Base-by-base conservation (phyloP, 2,113 vertebrate genomes). In the Verasper variegatus region DNA sequence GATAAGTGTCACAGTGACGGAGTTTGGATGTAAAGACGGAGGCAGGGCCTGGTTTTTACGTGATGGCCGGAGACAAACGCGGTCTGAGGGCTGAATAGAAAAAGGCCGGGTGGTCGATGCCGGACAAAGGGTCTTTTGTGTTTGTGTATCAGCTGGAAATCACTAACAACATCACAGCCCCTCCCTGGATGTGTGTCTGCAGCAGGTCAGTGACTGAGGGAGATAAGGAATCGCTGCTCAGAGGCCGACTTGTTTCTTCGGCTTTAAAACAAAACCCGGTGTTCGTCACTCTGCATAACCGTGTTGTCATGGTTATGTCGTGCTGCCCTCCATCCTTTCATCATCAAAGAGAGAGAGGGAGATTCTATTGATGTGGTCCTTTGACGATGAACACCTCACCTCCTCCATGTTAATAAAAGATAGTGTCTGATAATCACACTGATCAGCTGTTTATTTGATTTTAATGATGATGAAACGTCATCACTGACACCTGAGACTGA, bases 81-180 rank as follows among this genome's bases (percentile, higher is more conserved):
- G 15, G 69, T 55, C 63, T 13, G 51, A 61, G 71, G 74, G 64
- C 35, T 72, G 83, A 86, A 81, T 75, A 59, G 77, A 37, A 68
- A 10, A 58, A 49, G 59, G 71, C 71, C 67, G 82, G 78, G 85
- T 64, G 77, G 71, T 75, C 40, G 74, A 75, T 21, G 66, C 74
- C 84, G 74, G 74, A 86, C 83, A 90, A 81, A 89, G 79, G 72
- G 17, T 83, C 84, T 89, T 31, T 91, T 91, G 87, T 91, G 87
- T 88, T 89, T 86, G 88, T 80, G 68, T 90, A 91, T 90, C 88
- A 76, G 85, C 87, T 90, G 82, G 85, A 89, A 91, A 90, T 91
- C 90, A 80, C 88, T 82, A 87, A 85, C 87, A 88, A 82, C 83
- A 64, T 74, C 71, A n/a, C 72, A 62, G 23, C 73, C 73, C 75